Evolutionary conservation across 2,113 vertebrate species (phyloP).

Genomic region (Anoplopoma fimbria): DNA sequence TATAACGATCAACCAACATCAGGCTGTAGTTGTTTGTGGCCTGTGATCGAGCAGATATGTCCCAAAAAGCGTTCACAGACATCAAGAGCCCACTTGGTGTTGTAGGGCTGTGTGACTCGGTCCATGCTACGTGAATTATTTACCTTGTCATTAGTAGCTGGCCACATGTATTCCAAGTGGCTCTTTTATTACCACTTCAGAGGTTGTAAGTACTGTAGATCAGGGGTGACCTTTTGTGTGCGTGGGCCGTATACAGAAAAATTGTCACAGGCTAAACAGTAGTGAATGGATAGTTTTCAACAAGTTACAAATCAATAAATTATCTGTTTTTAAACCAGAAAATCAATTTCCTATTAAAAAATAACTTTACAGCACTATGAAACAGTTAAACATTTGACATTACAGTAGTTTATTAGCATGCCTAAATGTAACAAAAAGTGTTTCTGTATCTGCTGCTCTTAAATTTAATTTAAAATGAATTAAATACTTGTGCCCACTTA

Average conservation of each 20-base stretch:
- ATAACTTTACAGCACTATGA: neutral
- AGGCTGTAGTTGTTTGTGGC: neutral
- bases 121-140: conserved; percentile 33
- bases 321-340: neutral
- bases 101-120: neutral
- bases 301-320: neutral
- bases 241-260: neutral
- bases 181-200: conserved; percentile 17
- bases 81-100: neutral
- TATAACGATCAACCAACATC: neutral
- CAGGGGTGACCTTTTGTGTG: neutral
- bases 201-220: neutral
- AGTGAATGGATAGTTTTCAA: neutral
- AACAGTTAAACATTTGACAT: neutral
- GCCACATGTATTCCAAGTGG: neutral
- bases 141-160: conserved; percentile 31
- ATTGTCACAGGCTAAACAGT: neutral
- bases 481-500: neutral
- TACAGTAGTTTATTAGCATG: neutral
- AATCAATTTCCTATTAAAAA: neutral
- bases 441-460: neutral
- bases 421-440: neutral
- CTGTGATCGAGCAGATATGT: neutral
- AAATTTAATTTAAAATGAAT: neutral
- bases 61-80: neutral